Base-by-base conservation (phyloP, 2,113 vertebrate species). In the Gnathonemus echidnorhynchus region DNA sequence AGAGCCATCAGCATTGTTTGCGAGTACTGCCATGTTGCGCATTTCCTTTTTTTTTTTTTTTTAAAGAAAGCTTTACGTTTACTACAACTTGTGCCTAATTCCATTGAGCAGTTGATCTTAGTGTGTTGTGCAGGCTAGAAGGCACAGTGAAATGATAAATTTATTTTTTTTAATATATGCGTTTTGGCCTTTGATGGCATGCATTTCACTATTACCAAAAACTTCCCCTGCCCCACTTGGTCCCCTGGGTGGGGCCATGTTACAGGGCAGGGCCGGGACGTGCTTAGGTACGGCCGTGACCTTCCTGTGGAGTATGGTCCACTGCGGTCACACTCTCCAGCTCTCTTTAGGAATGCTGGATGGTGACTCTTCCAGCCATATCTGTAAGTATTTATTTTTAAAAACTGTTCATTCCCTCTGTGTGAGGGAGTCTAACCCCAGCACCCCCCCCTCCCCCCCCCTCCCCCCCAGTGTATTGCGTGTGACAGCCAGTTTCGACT, bases 1-100 rank as follows among this genome's bases (percentile, higher is more conserved):
- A 31, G 31, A 62, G 66, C 62, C 88, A 53, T 56, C 87, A 42
- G 21, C 21, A 45, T 56, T 46, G 21, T 80, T 80, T 46, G 87
- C 10, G 11, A 74, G 42, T 89, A 90, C 91, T 83, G 91, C 91
- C 92, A 90, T 90, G 90, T 90, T 94, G 91, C 92, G 39, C 77
- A 58, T 39, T 56, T 49, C 42, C 3, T 19, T 21, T 46, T 48
- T 42, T 74, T 80, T 86, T 80, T 42, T 48, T 50, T 87, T 86
- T 86, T 46, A 9, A n/a, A 86, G 21, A 88, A 62, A 83, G 80
- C 77, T 46, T 89, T 46, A 89, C 89, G 95, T 97, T 97, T 95
- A 95, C 94, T 92, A 94, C 95, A 95, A 97, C 94, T 95, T 94
- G 95, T 93, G 95, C 96, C 96, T 97, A 95, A 96, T 96, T 97